phyloP scores from a whole-genome alignment of 1,140 invertebrate species.

The Heliconius nattereri region DNA sequence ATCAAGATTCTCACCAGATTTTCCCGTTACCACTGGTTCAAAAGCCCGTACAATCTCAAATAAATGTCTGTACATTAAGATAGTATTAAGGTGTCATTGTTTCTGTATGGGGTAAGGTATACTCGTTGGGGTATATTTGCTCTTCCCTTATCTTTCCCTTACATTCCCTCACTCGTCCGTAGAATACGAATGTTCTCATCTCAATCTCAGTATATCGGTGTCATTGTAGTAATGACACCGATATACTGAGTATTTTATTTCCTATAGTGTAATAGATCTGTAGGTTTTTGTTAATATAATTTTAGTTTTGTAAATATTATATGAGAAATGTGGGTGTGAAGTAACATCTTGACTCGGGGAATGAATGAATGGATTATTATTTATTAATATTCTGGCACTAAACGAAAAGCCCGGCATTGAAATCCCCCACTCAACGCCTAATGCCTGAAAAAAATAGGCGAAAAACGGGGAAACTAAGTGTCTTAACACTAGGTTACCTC shows the following conservation, averaged over 20 bases:
- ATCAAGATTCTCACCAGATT: not conserved
- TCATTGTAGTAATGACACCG: conserved; percentile 18
- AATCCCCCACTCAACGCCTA: too few relatives aligned
- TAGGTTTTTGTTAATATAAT: not conserved
- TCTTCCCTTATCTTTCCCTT: conserved; percentile 19
- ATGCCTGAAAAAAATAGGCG: too few relatives aligned
- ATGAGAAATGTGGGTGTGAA: too few relatives aligned
- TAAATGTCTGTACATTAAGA: conserved; percentile 6
- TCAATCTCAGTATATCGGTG: conserved; percentile 7
- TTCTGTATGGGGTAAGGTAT: conserved; percentile 11
- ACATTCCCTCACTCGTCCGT: conserved; percentile 18
- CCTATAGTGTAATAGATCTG: not conserved
- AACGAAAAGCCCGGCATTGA: too few relatives aligned
- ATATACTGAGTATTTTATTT: not conserved
- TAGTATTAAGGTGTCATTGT: conserved; percentile 10
- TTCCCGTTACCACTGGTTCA: not conserved
- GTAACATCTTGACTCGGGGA: too few relatives aligned
- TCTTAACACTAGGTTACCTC: too few relatives aligned
- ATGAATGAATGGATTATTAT: too few relatives aligned
- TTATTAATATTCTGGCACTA: too few relatives aligned
- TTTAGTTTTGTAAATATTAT: not conserved
- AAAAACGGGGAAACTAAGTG: too few relatives aligned
- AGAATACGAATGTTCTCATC: conserved; percentile 20
- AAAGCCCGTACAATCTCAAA: not conserved
- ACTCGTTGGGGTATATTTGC: conserved; percentile 21